Evolutionary conservation across 2,113 vertebrate genomes (phyloP).

Genomic region (Rhinolophus sinicus): DNA sequence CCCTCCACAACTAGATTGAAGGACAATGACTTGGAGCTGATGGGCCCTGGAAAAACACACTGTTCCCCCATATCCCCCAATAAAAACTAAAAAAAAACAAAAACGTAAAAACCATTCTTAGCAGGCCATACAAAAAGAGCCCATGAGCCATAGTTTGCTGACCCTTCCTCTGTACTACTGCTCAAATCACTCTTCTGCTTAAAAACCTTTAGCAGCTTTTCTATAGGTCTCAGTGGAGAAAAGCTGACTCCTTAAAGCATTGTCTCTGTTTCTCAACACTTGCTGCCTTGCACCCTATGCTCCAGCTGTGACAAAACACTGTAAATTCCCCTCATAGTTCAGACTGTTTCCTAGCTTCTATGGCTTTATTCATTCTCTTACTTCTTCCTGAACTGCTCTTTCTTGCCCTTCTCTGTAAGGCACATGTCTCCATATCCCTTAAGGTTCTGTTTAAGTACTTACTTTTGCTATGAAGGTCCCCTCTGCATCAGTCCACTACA

Average conservation of each 20-base stretch:
- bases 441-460: not conserved
- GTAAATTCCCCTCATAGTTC: not conserved
- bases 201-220: not conserved
- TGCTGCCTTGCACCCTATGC: not conserved
- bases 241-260: not conserved
- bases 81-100: not conserved
- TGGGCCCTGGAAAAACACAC: too few relatives aligned
- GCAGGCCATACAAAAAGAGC: not conserved
- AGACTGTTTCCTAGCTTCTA: not conserved
- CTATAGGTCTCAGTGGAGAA: not conserved
- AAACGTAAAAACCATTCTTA: conserved; percentile 7
- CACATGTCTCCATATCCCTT: not conserved
- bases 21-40: too few relatives aligned
- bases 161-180: not conserved
- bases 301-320: not conserved
- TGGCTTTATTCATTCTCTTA: not conserved
- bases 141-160: not conserved
- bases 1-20: too few relatives aligned
- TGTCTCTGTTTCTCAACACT: not conserved
- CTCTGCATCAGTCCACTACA: not conserved
- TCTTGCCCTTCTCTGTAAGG: not conserved
- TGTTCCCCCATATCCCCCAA: too few relatives aligned
- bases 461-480: not conserved
- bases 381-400: not conserved
- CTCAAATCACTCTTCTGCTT: not conserved